phyloP scores from a whole-genome alignment of 2,888 invertebrate genomes.

The Pseudococcus viburni region DNA sequence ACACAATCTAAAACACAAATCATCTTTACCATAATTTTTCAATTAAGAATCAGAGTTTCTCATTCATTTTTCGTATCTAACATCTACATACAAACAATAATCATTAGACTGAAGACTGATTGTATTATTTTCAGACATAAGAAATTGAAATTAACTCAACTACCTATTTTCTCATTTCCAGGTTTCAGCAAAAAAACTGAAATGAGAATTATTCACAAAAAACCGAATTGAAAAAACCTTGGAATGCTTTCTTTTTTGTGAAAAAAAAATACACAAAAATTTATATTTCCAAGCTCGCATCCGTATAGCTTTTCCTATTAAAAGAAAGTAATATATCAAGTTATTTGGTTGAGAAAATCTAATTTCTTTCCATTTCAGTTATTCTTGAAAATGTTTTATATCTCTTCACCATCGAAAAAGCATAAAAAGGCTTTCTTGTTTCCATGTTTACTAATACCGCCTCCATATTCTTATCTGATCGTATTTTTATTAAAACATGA shows the following conservation, averaged over 20 bases:
- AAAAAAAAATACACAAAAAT: neutral
- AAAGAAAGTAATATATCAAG: slow-evolving; percentile 61
- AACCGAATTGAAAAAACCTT: neutral
- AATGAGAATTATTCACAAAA: neutral
- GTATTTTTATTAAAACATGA: slow-evolving; percentile 65
- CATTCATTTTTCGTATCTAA: neutral
- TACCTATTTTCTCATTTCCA: too few relatives aligned
- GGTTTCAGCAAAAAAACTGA: neutral
- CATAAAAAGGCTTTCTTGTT: slow-evolving; percentile 58
- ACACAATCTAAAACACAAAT: too few relatives aligned
- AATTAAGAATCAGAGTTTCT: neutral
- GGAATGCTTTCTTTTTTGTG: neutral
- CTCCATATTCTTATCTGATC: slow-evolving; percentile 64
- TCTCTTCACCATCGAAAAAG: slow-evolving; percentile 63
- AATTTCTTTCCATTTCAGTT: slow-evolving; percentile 65
- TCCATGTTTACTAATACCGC: slow-evolving; percentile 59
- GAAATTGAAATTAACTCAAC: neutral
- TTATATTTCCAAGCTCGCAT: neutral
- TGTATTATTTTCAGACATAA: neutral
- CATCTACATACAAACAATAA: too few relatives aligned
- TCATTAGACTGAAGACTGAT: neutral
- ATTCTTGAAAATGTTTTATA: slow-evolving; percentile 62
- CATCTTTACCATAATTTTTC: neutral
- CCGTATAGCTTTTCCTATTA: slow-evolving; percentile 45
- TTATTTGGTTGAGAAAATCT: slow-evolving; percentile 61